These are phyloP conservation scores for Aphaenogaster floridana DNA, from an alignment of 1,140 invertebrate genomes.

Conservation along the genomic window DNA sequence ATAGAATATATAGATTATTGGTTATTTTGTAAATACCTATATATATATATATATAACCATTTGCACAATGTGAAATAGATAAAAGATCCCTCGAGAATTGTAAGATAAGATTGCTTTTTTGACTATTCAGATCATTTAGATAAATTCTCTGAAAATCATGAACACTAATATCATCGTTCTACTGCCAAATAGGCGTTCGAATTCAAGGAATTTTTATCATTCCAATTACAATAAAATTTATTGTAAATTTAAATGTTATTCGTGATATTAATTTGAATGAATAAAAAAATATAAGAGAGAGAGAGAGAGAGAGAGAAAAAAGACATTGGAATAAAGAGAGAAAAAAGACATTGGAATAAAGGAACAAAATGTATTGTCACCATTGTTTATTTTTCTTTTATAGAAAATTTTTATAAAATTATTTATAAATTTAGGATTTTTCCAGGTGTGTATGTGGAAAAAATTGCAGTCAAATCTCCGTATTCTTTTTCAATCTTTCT, in stretches of 20 bases:
- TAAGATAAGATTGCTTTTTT: constrained; percentile 27
- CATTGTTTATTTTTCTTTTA: constrained; percentile 5
- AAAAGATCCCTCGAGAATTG: not conserved
- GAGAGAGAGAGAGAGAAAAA: too few species aligned
- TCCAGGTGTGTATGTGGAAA: not conserved
- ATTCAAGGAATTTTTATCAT: constrained; percentile 53
- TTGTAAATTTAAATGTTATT: constrained; percentile 69
- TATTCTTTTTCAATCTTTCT: not conserved
- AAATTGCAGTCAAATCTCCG: not conserved
- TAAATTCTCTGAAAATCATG: constrained; percentile 24
- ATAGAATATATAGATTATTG: not conserved
- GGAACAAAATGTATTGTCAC: constrained; percentile 10
- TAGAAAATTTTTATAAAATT: not conserved
- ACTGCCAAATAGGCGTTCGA: constrained; percentile 14
- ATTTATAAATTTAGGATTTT: not conserved
- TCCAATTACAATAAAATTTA: constrained; percentile 64
- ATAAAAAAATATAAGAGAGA: constrained; percentile 68
- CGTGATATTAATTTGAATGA: constrained; percentile 73
- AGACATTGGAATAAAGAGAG: not conserved
- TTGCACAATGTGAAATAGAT: not conserved
- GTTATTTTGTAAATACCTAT: constrained; percentile 17
- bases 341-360: not conserved
- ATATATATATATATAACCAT: not conserved
- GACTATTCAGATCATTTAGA: not conserved
- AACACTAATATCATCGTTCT: constrained; percentile 38